These are phyloP conservation scores for Prochilodus magdalenae DNA, from an alignment of 2,113 vertebrate genomes.

Conservation along the genomic window DNA sequence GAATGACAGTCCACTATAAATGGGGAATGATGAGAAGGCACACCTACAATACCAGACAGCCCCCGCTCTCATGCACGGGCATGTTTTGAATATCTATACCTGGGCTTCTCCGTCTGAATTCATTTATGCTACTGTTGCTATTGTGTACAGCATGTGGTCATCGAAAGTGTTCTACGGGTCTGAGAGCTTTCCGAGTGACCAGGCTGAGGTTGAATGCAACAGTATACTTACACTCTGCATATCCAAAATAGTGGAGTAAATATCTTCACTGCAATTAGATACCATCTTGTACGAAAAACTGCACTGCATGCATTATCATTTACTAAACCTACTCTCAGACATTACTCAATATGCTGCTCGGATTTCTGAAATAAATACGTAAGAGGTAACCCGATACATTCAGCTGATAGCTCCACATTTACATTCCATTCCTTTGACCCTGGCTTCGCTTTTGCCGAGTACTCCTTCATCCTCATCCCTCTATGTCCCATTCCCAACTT, in stretches of 20 bases:
- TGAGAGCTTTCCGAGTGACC: neutral
- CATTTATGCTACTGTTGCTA: neutral
- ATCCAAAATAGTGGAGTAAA: neutral
- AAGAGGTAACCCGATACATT: neutral
- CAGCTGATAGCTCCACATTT: conserved; percentile 6
- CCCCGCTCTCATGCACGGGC: neutral
- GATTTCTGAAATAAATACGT: conserved; percentile 27
- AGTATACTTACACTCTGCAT: neutral
- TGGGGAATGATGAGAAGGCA: conserved; percentile 23
- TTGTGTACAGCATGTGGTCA: neutral
- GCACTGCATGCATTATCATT: neutral
- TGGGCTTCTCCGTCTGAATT: neutral
- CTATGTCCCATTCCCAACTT: conserved; percentile 72
- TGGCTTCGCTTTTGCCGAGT: conserved; percentile 37
- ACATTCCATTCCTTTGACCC: conserved; percentile 23
- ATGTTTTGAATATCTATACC: conserved; percentile 41
- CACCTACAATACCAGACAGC: conserved; percentile 7
- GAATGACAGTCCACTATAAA: conserved; percentile 39
- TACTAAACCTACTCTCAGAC: neutral
- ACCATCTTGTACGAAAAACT: neutral
- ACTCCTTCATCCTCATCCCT: conserved; percentile 64
- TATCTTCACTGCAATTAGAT: conserved; percentile 2
- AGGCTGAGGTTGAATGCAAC: neutral
- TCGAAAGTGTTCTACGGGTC: neutral
- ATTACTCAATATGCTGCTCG: conserved; percentile 15